Conservation (phyloP, 2,113 vertebrate genomes). For the Choloepus hoffmanni region DNA sequence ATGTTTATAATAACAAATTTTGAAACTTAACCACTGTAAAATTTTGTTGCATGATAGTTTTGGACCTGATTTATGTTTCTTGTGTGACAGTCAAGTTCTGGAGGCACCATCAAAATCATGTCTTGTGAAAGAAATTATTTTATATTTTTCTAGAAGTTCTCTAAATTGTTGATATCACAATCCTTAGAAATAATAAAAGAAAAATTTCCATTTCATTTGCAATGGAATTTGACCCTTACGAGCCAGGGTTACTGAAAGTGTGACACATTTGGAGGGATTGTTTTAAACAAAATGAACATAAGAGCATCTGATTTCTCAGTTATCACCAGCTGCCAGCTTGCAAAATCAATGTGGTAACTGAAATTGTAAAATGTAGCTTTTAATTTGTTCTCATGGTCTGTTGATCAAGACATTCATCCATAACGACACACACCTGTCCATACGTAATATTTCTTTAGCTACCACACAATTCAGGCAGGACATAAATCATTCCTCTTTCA, state of each 20-base stretch:
- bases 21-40: neutral
- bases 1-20: neutral
- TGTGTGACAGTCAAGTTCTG: neutral
- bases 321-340: constrained; percentile 4
- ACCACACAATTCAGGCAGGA: neutral
- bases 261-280: neutral
- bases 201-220: neutral
- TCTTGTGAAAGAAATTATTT: neutral
- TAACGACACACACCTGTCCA: constrained; percentile 38
- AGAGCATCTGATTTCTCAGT: neutral
- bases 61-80: neutral
- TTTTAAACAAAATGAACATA: neutral
- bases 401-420: constrained; percentile 38
- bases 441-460: neutral
- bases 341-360: constrained; percentile 44
- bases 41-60: neutral
- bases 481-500: neutral
- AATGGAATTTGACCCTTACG: neutral
- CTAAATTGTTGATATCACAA: neutral
- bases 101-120: neutral
- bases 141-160: neutral
- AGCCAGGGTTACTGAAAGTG: neutral
- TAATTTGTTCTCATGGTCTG: constrained; percentile 63
- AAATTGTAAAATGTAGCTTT: constrained; percentile 65
- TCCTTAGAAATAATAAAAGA: neutral